Evolutionary conservation across 2,888 invertebrate species (phyloP), one percentile per base, ranked within the genome.

Genomic region (Ochropleura plecta): DNA sequence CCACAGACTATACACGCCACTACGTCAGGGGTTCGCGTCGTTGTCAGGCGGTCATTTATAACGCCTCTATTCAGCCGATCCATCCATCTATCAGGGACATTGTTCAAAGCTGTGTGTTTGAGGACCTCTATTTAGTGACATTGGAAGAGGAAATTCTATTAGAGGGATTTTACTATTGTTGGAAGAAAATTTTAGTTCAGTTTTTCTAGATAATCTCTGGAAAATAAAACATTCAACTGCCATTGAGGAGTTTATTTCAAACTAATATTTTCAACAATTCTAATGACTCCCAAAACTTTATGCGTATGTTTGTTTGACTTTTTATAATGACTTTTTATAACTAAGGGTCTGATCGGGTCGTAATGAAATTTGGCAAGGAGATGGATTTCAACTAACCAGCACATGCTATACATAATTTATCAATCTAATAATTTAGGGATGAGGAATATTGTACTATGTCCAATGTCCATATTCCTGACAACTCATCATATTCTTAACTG

Each of bases 11-110:
- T 84, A 73, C 75, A 81, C 74, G 73, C 57, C 55, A 44, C 44
- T 62, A 62, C 62, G 62, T 62, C 44, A 44, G 62, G 60, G 55
- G 59, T 55, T 57, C 51, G 64, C 77, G 71, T 73, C 84, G 86
- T 79, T 86, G 88, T 86, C 86, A 80, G 85, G 66, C 81, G 88
- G 88, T 90, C 92, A 92, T 92, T 92, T 91, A 92, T 92, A 91
- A 92, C 91, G 85, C 86, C 88, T 84, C 90, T 86, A 88, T 90
- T 90, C 91, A 87, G 83, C 79, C 86, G 88, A 87, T 90, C 90
- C 90, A 89, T 92, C 91, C 92, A 91, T 92, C 92, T 75, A 87
- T 87, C 88, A 70, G 64, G 62, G 81, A 86, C 90, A 91, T 91
- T 91, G 91, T 91, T 89, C 87, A 89, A 78, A 84, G 84, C 85